Base-by-base conservation (phyloP, 2,113 vertebrate genomes). In the Spilogale gracilis region DNA sequence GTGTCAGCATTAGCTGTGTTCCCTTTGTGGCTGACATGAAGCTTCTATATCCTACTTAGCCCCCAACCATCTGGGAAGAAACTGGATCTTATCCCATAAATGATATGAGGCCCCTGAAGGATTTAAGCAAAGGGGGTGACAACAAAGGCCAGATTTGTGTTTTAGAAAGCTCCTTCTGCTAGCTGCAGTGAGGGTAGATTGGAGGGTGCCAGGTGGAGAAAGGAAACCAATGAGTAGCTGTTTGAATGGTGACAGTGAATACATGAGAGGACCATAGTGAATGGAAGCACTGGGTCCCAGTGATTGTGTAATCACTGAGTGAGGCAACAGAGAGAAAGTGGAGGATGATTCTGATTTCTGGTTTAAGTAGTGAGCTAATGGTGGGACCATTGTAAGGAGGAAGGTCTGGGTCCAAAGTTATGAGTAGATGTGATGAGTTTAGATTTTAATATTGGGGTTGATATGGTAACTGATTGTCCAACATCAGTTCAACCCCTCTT, bases 41-140 rank as follows among this genome's bases (percentile, higher is more conserved):
- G 76, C 20, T 67, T 92, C 60, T 61, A 83, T 95, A 67, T 91
- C 81, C 94, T 88, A 21, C 85, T 94, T 61, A 79, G 58, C 63
- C 65, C 87, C 90, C 76, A 74, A 13, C 65, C 67, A 84, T 74
- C 90, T 94, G 43, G 43, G 63, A 65, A 96, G 25, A 93, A 30
- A 50, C 80, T 97, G 45, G 58, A 89, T 96, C 96, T 94, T 93
- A 89, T 94, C 88, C 10, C 91, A 45, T 83, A 96, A 96, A 83
- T 88, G 71, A 73, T 73, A 65, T 4, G 65, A 97, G 96, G 58
- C 48, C 95, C 96, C 5, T 61, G 63, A 97, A 83, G 20, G 11
- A 45, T 93, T 96, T 86, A 87, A 96, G 81, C 71, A 89, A 88
- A 91, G 12, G 45, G 32, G 61, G 54, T 94, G 65, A 93, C 84